Base-by-base conservation (phyloP, 2,888 invertebrate genomes). In the Meiosimyza platycephala region DNA sequence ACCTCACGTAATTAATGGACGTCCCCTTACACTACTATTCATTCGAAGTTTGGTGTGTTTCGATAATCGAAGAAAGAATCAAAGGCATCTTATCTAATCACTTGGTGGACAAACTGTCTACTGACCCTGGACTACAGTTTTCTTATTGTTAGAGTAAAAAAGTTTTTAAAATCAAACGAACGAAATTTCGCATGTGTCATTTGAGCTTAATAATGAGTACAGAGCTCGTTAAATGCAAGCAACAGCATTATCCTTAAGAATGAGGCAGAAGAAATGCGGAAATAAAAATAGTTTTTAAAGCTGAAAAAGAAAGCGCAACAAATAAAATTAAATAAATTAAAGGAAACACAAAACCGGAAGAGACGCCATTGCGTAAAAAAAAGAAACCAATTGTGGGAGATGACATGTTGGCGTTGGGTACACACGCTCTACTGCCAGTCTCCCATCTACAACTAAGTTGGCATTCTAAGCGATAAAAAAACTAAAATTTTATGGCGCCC, bases 281-380 rank as follows among this genome's bases (percentile, higher is more conserved):
- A 55, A 55, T 55, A n/a, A 57, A 57, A 57, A 57, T 12, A 28
- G 15, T 57, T 57, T 9, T 57, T 15, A 57, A 18, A 57, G 15
- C 28, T 15, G 28, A 57, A 57, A 57, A 9, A 15, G 28, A 57
- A 18, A 18, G 7, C 18, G 22, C 18, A 57, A 57, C 57, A 12
- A 57, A 22, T 28, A 22, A 57, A 57, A 57, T 57, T 28, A 57
- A 57, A 57, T 28, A 22, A 57, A 28, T 28, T 16, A 15, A 28
- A 57, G 28, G 18, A 15, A 57, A 57, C 57, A 16, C 3, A 57
- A 28, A 57, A 28, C 28, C 57, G 22, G 57, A 57, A 57, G 22
- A 57, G 57, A 57, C 22, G 57, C 22, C 22, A 57, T 57, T 28
- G 28, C 57, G 28, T 1, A 57, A 15, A 28, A 12, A 2, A 40